Evolutionary conservation across 2,113 vertebrate genomes (phyloP), one percentile per base, ranked within the genome.

Genomic region (Rousettus leschenaultii): DNA sequence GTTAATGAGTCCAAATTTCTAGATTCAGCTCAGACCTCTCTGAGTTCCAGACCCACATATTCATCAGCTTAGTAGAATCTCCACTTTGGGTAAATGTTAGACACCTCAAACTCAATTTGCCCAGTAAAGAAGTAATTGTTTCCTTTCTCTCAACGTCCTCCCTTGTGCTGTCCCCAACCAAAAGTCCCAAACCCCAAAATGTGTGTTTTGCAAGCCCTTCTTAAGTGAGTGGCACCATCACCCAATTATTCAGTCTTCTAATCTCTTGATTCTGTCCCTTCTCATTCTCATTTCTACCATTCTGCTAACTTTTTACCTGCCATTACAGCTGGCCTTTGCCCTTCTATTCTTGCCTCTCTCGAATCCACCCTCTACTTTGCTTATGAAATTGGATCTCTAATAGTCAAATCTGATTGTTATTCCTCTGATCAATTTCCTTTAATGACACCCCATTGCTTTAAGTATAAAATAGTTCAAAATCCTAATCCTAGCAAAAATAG

Each of bases 191-290:
- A 86, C 35, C 24, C 55, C 4, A 51, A 65, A 86, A 53, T 18
- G 18, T 96, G 65, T 66, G 65, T 75, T 95, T 93, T 90, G 43
- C 30, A 70, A 93, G n/a, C 43, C 13, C 38, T 61, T 86, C 9
- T 93, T 95, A 87, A 45, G 79, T 95, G 91, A 45, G 79, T 73
- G 59, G 55, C 8, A n/a, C n/a, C 63, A 84, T 19, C 33, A 78
- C 21, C 19, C 19, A 33, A 33, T 45, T 70, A 48, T 73, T 82
- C 9, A 40, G 6, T 45, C 24, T 59, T 91, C 40, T 43, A 74
- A 28, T 57, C 43, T 79, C 6, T 68, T 77, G 35, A 68, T 16
- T 68, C 28, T 51, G 21, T 74, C 57, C 26, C 18, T 86, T 51
- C n/a, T 95, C 45, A 55, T 57, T 63, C 43, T 79, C 30, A 30